Evolutionary conservation across 1,140 invertebrate species (phyloP), one percentile per base, ranked within the genome.

Genomic region (Drosophila simulans): DNA sequence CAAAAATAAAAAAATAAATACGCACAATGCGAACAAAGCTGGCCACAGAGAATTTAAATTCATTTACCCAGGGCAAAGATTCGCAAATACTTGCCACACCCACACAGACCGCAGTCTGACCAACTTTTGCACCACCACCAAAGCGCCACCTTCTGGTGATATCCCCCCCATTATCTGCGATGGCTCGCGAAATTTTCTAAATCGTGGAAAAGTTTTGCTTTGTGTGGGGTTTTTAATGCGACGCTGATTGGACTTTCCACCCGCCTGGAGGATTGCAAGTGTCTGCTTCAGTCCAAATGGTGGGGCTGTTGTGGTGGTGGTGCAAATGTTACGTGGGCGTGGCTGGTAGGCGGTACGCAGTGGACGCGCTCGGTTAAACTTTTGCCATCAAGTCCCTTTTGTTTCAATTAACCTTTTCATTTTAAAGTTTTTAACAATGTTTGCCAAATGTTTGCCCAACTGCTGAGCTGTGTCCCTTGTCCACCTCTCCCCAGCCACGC

Each of bases 361-460:
- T 49, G 77, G 60, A 65, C 74, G 82, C 74, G 74, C 77, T 68
- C 70, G 62, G 73, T 69, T 68, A 89, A 89, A 89, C 66, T 88
- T 89, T 78, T 78, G 77, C 84, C 84, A 86, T 83, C 82, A 86
- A 86, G 75, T 88, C 65, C 76, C 80, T 75, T 88, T 89, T 89
- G 84, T 89, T 89, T 89, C 84, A 89, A 89, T 89, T 89, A 89
- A 89, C 84, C 84, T 89, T 89, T 89, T 89, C 79, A 89, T 77
- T 89, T 77, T 63, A 89, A 89, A 89, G 64, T 84, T 89, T 83
- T 89, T 79, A 89, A 89, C 84, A 80, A 80, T 89, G 84, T 89
- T 89, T 89, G 83, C 83, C 37, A 65, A 85, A 75, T 86, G 78
- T 72, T 79, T 71, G 76, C 63, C 59, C 62, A 72, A 53, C 69